A percentile compares a stretch with the other conserved stretches of the same genome.
phyloP scores from a whole-genome alignment of 1,140 invertebrate species.

The Drosophila parabipectinata region DNA sequence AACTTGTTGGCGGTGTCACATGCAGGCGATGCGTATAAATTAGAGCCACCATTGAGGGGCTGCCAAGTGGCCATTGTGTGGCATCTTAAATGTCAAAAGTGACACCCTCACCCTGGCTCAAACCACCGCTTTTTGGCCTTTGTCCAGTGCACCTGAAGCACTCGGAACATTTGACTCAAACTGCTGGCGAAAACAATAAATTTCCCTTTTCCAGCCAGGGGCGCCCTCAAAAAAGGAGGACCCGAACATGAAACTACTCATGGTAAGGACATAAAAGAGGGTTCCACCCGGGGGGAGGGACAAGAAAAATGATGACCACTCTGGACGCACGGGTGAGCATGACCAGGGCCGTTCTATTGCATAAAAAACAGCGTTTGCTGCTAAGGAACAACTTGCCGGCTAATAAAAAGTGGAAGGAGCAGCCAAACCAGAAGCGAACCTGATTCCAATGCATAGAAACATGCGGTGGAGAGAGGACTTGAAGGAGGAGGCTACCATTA shows the following conservation, averaged over 20 bases:
- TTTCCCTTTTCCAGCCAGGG: slow-evolving; percentile 62
- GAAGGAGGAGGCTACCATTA: slow-evolving; percentile 48
- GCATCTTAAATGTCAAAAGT: slow-evolving; percentile 82
- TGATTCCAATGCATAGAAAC: slow-evolving; percentile 48
- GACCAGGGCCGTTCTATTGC: slow-evolving; percentile 30
- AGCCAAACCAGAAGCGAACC: slow-evolving; percentile 35
- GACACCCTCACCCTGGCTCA: slow-evolving; percentile 66
- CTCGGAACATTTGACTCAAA: slow-evolving; percentile 66
- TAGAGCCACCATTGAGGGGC: slow-evolving; percentile 41
- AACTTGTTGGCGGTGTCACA: slow-evolving; percentile 69
- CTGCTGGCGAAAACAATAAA: slow-evolving; percentile 69
- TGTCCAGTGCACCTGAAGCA: slow-evolving; percentile 66
- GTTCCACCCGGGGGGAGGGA: slow-evolving; percentile 10
- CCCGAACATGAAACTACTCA: slow-evolving; percentile 17
- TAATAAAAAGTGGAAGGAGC: slow-evolving; percentile 52
- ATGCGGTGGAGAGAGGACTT: neutral
- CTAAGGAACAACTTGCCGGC: slow-evolving; percentile 72
- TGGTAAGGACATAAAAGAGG: slow-evolving; percentile 23
- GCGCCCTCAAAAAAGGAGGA: slow-evolving; percentile 37
- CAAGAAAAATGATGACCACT: slow-evolving; percentile 75
- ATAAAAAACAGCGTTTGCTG: slow-evolving; percentile 62
- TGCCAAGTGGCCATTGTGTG: slow-evolving; percentile 63
- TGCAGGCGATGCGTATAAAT: slow-evolving; percentile 80
- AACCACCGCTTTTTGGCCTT: slow-evolving; percentile 38
- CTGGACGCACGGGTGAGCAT: slow-evolving; percentile 71